A percentile compares a stretch with the other conserved stretches of the same genome.
phyloP scores from a whole-genome alignment of 2,797 vertebrate species.

The Anguilla pacifica region DNA sequence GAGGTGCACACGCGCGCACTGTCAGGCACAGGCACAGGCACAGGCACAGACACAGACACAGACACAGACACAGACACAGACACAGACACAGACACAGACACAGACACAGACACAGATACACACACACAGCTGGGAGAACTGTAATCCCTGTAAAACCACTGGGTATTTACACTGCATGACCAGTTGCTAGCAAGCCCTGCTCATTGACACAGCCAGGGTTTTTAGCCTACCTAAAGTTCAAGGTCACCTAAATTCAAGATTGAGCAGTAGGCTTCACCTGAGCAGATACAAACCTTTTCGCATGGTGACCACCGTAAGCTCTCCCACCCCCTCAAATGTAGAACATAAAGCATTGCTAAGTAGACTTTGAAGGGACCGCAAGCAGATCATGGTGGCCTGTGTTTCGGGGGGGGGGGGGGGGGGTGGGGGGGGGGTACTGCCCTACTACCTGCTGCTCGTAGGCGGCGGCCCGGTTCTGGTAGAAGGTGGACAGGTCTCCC shows the following conservation, averaged over 20 bases:
- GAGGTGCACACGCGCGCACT: no score
- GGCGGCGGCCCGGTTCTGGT: conserved; percentile 97
- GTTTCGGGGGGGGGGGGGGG: not conserved
- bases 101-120: no score
- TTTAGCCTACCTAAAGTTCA: not conserved
- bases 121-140: not conserved
- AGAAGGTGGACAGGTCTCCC: conserved; percentile 93
- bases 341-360: not conserved
- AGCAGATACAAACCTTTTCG: not conserved
- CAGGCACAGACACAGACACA: no score
- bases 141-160: not conserved
- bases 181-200: not conserved
- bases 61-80: no score
- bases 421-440: no score
- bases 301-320: not conserved
- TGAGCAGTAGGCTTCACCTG: no score
- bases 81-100: no score
- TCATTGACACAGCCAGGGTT: not conserved
- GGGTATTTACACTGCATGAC: not conserved
- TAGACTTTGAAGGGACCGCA: no score
- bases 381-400: no score
- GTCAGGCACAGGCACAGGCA: no score
- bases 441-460: conserved; percentile 91
- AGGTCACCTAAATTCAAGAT: not conserved
- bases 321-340: not conserved